These are phyloP conservation scores for Neogale vison DNA, from an alignment of 2,113 vertebrate species.

Conservation along the genomic window DNA sequence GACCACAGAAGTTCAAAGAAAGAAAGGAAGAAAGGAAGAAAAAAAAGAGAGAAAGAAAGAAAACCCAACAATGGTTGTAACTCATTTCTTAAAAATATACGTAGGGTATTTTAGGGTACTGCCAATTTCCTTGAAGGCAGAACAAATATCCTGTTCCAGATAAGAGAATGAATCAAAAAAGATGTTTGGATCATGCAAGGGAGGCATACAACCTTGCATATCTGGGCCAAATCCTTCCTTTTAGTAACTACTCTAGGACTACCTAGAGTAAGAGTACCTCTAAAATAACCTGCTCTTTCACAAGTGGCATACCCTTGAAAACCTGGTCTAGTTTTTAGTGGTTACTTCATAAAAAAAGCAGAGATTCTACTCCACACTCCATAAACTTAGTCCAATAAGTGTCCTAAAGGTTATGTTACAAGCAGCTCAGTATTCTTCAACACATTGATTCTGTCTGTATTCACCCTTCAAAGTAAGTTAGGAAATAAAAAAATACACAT, in stretches of 20 bases:
- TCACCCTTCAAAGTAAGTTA: not conserved
- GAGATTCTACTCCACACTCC: not conserved
- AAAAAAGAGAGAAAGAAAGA: not conserved
- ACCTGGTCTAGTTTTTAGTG: not conserved
- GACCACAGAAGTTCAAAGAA: not conserved
- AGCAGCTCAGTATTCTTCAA: not conserved
- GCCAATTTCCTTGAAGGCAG: not conserved
- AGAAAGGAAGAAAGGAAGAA: not conserved
- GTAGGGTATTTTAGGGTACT: not conserved
- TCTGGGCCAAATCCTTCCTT: not conserved
- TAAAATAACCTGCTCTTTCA: not conserved
- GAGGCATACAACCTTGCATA: not conserved
- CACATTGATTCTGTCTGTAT: not conserved
- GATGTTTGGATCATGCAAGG: not conserved
- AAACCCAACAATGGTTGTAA: not conserved
- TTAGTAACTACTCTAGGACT: not conserved
- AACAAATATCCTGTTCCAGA: not conserved
- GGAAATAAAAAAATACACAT: not conserved
- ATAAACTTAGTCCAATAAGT: not conserved
- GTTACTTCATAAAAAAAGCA: not conserved
- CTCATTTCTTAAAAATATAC: not conserved
- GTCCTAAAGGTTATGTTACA: not conserved
- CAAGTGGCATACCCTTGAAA: not conserved
- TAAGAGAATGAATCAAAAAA: not conserved
- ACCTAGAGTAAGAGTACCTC: not conserved